These are phyloP conservation scores for Boleophthalmus pectinirostris DNA, from an alignment of 2,113 vertebrate species.

Conservation along the genomic window DNA sequence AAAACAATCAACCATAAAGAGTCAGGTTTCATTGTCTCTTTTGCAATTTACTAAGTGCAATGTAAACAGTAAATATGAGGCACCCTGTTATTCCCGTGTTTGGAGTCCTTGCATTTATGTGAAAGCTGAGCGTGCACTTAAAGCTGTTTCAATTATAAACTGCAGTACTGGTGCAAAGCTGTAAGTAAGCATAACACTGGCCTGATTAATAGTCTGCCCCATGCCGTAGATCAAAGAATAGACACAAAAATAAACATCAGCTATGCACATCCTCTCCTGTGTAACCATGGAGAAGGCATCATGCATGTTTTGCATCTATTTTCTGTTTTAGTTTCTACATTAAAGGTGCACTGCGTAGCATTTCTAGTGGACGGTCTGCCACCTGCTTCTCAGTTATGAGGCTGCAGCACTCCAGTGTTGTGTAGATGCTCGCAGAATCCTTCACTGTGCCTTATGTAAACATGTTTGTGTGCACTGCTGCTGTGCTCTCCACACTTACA, in stretches of 20 bases:
- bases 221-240: conserved; percentile 7
- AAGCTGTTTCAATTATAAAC: conserved; percentile 18
- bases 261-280: not conserved
- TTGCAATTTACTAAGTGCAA: not conserved
- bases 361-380: no score
- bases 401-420: conserved; percentile 32
- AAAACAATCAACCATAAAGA: not conserved
- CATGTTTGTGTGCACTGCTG: conserved; percentile 19
- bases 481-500: conserved; percentile 14
- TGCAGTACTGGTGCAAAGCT: not conserved
- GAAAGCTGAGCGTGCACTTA: conserved; percentile 9
- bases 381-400: conserved; percentile 42
- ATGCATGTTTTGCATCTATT: not conserved
- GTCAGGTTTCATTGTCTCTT: not conserved
- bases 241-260: conserved; percentile 18
- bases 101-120: not conserved
- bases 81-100: not conserved
- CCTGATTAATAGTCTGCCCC: conserved; percentile 14
- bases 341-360: no score
- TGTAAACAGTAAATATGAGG: not conserved
- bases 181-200: not conserved
- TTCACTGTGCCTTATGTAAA: conserved; percentile 31
- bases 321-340: conserved; percentile 12
- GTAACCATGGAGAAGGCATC: conserved; percentile 4
- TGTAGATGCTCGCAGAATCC: no score